A percentile compares a stretch with the other conserved stretches of the same genome.
Evolutionary conservation across 2,888 invertebrate genomes (phyloP).

Genomic region (Zhengitettix transpicula): DNA sequence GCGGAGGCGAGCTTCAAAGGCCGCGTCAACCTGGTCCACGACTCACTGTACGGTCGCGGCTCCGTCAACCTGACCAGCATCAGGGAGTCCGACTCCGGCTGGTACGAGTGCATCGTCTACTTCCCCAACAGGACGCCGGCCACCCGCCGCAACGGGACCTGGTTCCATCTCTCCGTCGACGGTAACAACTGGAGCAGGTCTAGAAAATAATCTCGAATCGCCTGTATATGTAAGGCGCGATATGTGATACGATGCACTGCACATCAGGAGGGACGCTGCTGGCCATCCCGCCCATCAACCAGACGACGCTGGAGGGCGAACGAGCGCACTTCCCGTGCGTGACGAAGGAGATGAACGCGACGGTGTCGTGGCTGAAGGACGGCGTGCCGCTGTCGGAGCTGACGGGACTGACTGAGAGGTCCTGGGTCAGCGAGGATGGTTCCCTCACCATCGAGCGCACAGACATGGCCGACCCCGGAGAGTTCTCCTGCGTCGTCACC

Average conservation of each 20-base stretch:
- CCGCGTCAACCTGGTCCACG: conserved; percentile 46
- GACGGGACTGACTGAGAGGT: conserved; percentile 43
- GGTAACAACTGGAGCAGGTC: conserved; percentile 34
- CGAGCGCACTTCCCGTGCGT: conserved; percentile 67
- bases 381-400: conserved; percentile 40
- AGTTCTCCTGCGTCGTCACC: conserved; percentile 71
- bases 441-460: conserved; percentile 63
- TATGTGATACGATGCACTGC: no score
- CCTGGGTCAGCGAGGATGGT: conserved; percentile 52
- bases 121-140: conserved; percentile 80
- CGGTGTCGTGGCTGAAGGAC: conserved; percentile 46
- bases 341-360: conserved; percentile 51
- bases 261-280: conserved; percentile 73
- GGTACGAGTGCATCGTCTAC: conserved; percentile 78
- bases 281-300: conserved; percentile 73
- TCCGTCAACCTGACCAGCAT: conserved; percentile 75
- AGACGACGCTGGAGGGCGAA: conserved; percentile 71
- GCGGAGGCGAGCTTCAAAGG: conserved; percentile 50
- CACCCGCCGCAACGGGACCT: conserved; percentile 72
- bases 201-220: not conserved
- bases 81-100: conserved; percentile 75
- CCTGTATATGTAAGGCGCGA: no score
- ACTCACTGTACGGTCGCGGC: conserved; percentile 39
- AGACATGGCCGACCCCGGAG: conserved; percentile 68
- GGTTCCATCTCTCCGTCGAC: conserved; percentile 75